Evolutionary conservation across 2,888 invertebrate genomes (phyloP), one percentile per base, ranked within the genome.

Genomic region (Lasioglossum leucozonium): DNA sequence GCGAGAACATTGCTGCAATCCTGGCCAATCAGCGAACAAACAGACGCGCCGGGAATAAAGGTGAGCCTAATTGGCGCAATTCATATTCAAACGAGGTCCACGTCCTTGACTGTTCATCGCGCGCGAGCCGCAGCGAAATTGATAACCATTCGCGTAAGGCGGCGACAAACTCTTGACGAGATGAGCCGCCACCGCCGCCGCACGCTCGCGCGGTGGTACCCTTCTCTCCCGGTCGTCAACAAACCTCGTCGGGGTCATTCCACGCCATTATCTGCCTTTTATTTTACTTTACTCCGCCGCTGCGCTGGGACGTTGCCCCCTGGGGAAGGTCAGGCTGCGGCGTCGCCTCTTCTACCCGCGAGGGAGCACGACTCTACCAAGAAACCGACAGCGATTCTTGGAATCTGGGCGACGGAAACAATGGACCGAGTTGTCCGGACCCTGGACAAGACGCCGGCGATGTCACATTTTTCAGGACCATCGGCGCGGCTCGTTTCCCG

Each of bases 31-130:
- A 94, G 91, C 86, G 92, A 93, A 93, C 93, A 94, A 94, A 94
- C 93, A 94, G 93, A 88, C 91, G 92, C 86, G 90, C 83, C 87
- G 90, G 90, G 94, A 93, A 93, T 92, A 93, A 93, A 94, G 94
- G 93, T 94, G 92, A 94, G 91, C 90, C 92, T 94, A 93, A 94
- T 94, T 92, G 93, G 91, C 90, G 90, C 93, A 93, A 94, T 94
- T 94, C 92, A 93, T 93, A 94, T 94, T 94, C 93, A 94, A 94
- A 94, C 93, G 93, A 93, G 92, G 90, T 91, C 88, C 89, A 86
- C 91, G 93, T 87, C 93, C 93, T 92, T 93, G 92, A 91, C 90
- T 91, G 89, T 75, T 92, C 90, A 91, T 91, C 87, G 85, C 84
- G 72, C 67, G 82, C 82, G 82, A 73, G 85, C 77, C 69, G 65